Evolutionary conservation across 2,888 invertebrate genomes (phyloP).

Genomic region (Tenthredo notha): DNA sequence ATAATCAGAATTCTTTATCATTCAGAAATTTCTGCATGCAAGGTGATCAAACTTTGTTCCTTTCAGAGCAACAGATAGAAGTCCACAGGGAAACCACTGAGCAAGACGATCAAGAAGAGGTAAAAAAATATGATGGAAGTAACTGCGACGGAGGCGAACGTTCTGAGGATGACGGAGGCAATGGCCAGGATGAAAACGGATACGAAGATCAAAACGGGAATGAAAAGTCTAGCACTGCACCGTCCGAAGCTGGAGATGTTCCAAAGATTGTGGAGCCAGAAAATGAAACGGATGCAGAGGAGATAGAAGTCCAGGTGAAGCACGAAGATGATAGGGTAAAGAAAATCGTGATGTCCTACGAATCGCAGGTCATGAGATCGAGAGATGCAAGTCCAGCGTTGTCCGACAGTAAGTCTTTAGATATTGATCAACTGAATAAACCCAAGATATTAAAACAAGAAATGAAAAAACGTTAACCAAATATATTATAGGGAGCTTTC

Average conservation of each 20-base stretch:
- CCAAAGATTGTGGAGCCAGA: conserved; percentile 55
- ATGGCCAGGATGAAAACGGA: conserved; percentile 21
- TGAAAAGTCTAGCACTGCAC: conserved; percentile 48
- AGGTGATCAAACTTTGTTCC: neutral
- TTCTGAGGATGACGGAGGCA: neutral
- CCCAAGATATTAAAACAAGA: conserved; percentile 30
- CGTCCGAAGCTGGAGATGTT: conserved; percentile 49
- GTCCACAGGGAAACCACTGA: neutral
- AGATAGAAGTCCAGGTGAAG: conserved; percentile 72
- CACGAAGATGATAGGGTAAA: conserved; percentile 73
- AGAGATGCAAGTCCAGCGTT: conserved; percentile 71
- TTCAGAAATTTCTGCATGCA: neutral
- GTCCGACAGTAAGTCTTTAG: conserved; percentile 72
- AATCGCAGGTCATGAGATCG: conserved; percentile 72
- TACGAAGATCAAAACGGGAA: conserved; percentile 49
- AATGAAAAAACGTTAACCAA: conserved; percentile 43
- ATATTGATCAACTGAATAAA: conserved; percentile 13
- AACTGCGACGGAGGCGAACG: neutral
- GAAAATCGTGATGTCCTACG: conserved; percentile 75
- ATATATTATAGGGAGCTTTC: conserved; percentile 74
- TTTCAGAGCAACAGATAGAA: conserved; percentile 24
- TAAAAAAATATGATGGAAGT: neutral
- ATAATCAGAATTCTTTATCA: neutral
- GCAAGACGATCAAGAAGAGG: conserved; percentile 1
- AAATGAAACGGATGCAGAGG: conserved; percentile 66